phyloP scores from a whole-genome alignment of 2,113 vertebrate genomes.

The Sturnira hondurensis region DNA sequence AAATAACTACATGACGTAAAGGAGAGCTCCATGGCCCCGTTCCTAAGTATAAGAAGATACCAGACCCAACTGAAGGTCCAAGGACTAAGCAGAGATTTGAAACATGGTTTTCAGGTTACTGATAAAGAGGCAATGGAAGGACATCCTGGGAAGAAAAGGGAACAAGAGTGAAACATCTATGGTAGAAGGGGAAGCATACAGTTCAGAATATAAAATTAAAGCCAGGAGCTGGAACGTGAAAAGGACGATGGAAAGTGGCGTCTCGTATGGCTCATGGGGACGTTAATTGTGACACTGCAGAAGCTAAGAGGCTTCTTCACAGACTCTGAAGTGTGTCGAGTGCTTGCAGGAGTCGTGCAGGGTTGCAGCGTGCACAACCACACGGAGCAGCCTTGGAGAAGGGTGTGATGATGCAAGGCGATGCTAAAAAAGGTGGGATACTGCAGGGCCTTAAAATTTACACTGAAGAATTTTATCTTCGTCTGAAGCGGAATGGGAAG shows the following conservation, averaged over 20 bases:
- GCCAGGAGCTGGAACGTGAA: not conserved
- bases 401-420: not conserved
- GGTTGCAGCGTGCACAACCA: not conserved
- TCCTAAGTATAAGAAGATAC: not conserved
- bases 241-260: not conserved
- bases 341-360: not conserved
- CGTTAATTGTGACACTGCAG: not conserved
- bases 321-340: not conserved
- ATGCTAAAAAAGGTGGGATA: not conserved
- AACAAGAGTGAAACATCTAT: not conserved
- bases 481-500: not conserved
- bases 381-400: not conserved
- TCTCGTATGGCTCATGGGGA: not conserved
- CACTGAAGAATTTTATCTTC: not conserved
- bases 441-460: not conserved
- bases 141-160: not conserved
- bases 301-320: not conserved
- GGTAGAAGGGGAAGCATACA: not conserved
- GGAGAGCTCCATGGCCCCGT: not conserved
- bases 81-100: not conserved
- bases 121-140: not conserved
- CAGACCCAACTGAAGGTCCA: not conserved
- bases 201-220: not conserved
- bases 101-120: not conserved
- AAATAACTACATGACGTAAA: not conserved